Base-by-base conservation (phyloP, 2,888 invertebrate genomes). In the Amphipyra tragopoginis region DNA sequence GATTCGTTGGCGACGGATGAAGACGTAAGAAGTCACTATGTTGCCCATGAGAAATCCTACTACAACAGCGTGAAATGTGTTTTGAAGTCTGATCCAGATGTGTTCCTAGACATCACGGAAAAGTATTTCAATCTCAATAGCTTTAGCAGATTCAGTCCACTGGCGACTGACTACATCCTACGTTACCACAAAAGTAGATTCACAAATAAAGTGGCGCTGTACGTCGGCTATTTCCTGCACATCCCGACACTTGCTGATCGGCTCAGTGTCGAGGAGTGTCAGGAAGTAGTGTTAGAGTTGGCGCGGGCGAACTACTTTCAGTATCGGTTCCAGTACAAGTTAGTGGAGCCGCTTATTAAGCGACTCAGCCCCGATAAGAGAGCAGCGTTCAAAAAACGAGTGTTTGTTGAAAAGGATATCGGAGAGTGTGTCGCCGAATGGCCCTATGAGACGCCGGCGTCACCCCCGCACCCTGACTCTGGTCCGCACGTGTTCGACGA, bases 261-360 rank as follows among this genome's bases (percentile, higher is more conserved):
- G 50, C 79, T 91, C n/a, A 82, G 52, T 10, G 65, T 61, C 21
- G 82, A 84, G 2, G 89, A 91, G 63, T 86, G 85, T 14, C 86
- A 88, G 66, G 79, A 86, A 2, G 57, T 87, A 0, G 70, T 89
- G 4, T 9, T 86, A 0, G 79, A 75, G 53, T 57, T 91, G 38
- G 90, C 88, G 0, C 74, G 80, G 55, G 88, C 90, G 6, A 75
- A 83, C 13, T 91, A 85, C 59, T 60, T 91, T 5, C 14, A 52
- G 8, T 15, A 65, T 38, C 85, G 84, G 81, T 88, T 91, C 57
- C 63, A 78, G 0, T 91, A 88, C 54, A 82, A 86, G 70, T 76
- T 59, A 2, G 84, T 89, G 0, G 90, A 91, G 61, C 86, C 88
- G 2, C 72, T 90, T 1, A 66, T 90, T 8, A 89, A 88, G 71